Evolutionary conservation across 2,797 vertebrate species (phyloP).

Genomic region (Darevskia mixta): DNA sequence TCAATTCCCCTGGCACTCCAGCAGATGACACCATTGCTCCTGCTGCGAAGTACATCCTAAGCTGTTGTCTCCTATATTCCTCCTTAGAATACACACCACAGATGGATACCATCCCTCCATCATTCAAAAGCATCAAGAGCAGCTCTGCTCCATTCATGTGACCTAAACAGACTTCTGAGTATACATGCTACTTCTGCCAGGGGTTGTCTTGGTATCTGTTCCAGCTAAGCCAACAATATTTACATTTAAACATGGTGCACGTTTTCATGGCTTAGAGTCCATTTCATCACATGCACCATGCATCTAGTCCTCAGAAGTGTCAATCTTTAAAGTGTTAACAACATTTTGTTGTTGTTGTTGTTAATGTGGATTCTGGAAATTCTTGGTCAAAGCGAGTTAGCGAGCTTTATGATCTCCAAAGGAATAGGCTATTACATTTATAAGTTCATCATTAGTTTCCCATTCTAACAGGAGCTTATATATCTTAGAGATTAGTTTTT

Average conservation of each 20-base stretch:
- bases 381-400: background rate
- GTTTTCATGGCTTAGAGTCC: background rate
- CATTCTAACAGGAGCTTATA: too few relatives aligned
- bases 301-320: background rate
- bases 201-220: too few relatives aligned
- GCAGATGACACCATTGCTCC: too few relatives aligned
- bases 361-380: background rate
- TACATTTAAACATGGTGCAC: background rate
- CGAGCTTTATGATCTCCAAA: constrained; percentile 6
- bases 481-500: too few relatives aligned
- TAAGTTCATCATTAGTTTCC: too few relatives aligned
- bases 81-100: too few relatives aligned
- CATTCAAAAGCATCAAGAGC: constrained; percentile 66
- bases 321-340: background rate
- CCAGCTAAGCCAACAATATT: too few relatives aligned
- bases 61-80: too few relatives aligned
- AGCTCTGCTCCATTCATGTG: accelerated
- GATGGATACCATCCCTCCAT: constrained; percentile 67
- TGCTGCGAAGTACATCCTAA: too few relatives aligned
- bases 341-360: background rate
- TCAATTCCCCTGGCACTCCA: too few relatives aligned
- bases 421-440: background rate
- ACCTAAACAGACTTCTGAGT: background rate
- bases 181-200: background rate
- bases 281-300: background rate